Conservation (phyloP, 1,140 invertebrate species). For the Coenobita brevimanus region DNA sequence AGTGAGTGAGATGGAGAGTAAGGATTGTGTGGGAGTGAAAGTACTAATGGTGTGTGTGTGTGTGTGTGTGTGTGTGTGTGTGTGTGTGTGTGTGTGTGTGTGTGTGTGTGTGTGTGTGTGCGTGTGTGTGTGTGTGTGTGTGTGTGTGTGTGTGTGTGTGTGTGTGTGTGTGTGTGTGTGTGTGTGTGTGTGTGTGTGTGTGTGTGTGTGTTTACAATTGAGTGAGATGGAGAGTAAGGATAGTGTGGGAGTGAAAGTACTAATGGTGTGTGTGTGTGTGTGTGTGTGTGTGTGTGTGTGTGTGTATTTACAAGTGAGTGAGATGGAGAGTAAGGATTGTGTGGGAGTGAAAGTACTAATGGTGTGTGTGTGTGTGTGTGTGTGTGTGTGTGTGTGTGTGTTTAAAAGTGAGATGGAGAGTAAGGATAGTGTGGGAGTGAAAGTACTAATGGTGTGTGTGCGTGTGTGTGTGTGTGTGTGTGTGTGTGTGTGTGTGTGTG, state of each 20-base stretch:
- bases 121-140: slow-evolving; percentile 19
- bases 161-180: slow-evolving; percentile 11
- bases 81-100: background rate
- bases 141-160: slow-evolving; percentile 12
- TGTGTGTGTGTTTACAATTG: background rate
- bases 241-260: too few species aligned
- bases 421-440: too few species aligned
- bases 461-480: too few species aligned
- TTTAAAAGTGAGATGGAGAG: background rate
- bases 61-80: background rate
- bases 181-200: slow-evolving; percentile 25
- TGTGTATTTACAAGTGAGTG: too few species aligned
- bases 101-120: slow-evolving; percentile 12
- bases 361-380: slow-evolving; percentile 38
- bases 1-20: too few species aligned
- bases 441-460: too few species aligned
- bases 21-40: too few species aligned
- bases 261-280: background rate
- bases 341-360: too few species aligned
- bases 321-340: too few species aligned
- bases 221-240: too few species aligned
- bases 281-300: slow-evolving; percentile 15
- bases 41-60: background rate
- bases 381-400: slow-evolving; percentile 20
- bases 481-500: background rate